Conservation (phyloP, 2,888 invertebrate genomes). For the Eupithecia centaureata region DNA sequence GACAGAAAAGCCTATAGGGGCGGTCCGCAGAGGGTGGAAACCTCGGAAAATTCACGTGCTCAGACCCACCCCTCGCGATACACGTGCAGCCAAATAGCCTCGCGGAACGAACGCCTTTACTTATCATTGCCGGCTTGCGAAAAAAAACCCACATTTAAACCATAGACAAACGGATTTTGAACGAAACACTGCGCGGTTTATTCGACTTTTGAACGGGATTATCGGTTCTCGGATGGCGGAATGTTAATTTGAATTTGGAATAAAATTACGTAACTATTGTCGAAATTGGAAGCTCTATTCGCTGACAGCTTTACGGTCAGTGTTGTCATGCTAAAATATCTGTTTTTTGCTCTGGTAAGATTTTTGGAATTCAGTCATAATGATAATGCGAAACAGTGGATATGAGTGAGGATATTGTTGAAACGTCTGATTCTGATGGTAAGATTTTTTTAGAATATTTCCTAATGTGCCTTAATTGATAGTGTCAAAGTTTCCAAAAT, state of each 20-base stretch:
- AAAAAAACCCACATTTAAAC: constrained; percentile 55
- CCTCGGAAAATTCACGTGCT: constrained; percentile 83
- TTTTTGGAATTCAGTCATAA: constrained; percentile 30
- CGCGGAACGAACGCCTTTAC: constrained; percentile 76
- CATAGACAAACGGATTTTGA: constrained; percentile 46
- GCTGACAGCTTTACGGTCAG: background rate
- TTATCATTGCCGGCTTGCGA: constrained; percentile 76
- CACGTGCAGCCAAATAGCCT: constrained; percentile 82
- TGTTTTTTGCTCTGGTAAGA: constrained; percentile 24
- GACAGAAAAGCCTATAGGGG: constrained; percentile 85
- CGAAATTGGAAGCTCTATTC: background rate
- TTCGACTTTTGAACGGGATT: constrained; percentile 9
- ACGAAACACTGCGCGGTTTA: constrained; percentile 17
- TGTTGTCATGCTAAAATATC: constrained; percentile 15
- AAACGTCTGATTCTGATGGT: constrained; percentile 33
- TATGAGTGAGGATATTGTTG: constrained; percentile 28
- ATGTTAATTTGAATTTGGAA: constrained; percentile 4
- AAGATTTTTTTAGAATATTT: constrained; percentile 6
- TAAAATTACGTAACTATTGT: constrained; percentile 3
- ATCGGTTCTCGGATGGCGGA: background rate
- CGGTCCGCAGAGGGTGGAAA: constrained; percentile 84
- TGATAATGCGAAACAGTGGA: constrained; percentile 8
- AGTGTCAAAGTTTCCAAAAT: too few species aligned
- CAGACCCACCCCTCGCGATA: constrained; percentile 75
- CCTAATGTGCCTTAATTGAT: too few species aligned